Evolutionary conservation across 1,140 invertebrate genomes (phyloP), one percentile per base, ranked within the genome.

Genomic region (Brachionus koreanus): DNA sequence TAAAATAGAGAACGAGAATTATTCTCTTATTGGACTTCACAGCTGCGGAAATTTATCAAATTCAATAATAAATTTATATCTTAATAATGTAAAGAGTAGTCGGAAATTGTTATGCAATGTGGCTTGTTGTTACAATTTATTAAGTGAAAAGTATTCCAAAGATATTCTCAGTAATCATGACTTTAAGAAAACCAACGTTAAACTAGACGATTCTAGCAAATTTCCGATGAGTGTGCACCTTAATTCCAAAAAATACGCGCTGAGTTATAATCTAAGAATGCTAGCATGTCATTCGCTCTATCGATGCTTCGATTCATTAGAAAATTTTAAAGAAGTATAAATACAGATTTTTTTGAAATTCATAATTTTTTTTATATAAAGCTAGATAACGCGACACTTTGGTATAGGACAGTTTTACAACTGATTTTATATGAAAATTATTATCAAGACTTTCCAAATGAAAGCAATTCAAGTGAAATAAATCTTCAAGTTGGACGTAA

Each of bases 261-360:
- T 94, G n/a, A 92, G 93, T 0, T 90, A 93, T 82, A 94, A 93
- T 87, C 92, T 93, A 5, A 90, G 93, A 83, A 95, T 94, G 93
- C 87, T 95, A 46, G 93, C 93, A 5, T 91, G 93, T 7, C 93
- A 95, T 85, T 92, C 93, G 0, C 86, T 93, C 5, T 91, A 93
- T 74, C 89, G 93, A 83, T 91, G 76, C 4, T 23, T 89, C n/a
- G 83, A 88, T 49, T 86, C 89, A 52, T 89, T 89, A 83, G 88
- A 92, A 84, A 86, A 57, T 65, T 79, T 61, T 61, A 65, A 79
- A 23, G 76, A 79, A 35, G 49, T 74, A 65, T 37, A 3, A 57
- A 57, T 12, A 46, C 1, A 46, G 5, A 12, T 57, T 57, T 57
- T 57, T 33, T 10, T 39, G 9, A 16, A 69, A 69, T 35, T 35